Evolutionary conservation across 1,140 invertebrate species (phyloP), one percentile per base, ranked within the genome.

Genomic region (Zaprionus tsacasi): DNA sequence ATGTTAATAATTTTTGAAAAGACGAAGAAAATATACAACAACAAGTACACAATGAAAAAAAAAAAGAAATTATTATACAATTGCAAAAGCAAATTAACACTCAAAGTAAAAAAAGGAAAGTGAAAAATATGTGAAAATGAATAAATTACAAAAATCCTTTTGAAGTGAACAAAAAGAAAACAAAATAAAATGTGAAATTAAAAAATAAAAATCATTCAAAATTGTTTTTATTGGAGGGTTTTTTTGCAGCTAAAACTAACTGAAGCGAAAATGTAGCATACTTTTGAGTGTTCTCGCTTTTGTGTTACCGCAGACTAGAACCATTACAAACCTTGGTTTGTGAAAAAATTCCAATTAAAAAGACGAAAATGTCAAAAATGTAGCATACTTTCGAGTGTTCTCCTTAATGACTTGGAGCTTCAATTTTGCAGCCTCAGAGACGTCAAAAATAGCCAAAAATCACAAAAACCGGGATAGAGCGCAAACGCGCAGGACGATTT

Each of bases 121-220:
- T 83, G 83, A 90, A 30, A 73, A 72, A 82, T 82, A 82, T 90
- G 82, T 87, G 82, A 90, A 90, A 88, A 87, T 75, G 54, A 91
- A 78, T 91, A 87, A 81, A 91, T 87, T 87, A 89, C 81, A 89
- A 87, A 89, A 78, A 89, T 89, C 85, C 86, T 89, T 89, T 89
- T 89, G 85, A 89, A 89, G 81, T 85, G 85, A 89, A 89, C 64
- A 89, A 89, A 78, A 75, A 79, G 17, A 79, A 77, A 63, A 48
- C 60, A 72, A 88, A 88, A 88, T 88, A 86, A 89, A 90, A 86
- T 87, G 87, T 90, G 87, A 90, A 90, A 90, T 78, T 70, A 69
- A 67, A 40, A 64, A 58, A 65, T 45, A 76, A 15, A 6, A 21
- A 4, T 10, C 3, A 1, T 43, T 8, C 2, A 25, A 40, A 25